A percentile compares a stretch with the other conserved stretches of the same genome.
These are phyloP conservation scores for Macrocentrus cingulum DNA, from an alignment of 1,140 invertebrate species.

Conservation along the genomic window DNA sequence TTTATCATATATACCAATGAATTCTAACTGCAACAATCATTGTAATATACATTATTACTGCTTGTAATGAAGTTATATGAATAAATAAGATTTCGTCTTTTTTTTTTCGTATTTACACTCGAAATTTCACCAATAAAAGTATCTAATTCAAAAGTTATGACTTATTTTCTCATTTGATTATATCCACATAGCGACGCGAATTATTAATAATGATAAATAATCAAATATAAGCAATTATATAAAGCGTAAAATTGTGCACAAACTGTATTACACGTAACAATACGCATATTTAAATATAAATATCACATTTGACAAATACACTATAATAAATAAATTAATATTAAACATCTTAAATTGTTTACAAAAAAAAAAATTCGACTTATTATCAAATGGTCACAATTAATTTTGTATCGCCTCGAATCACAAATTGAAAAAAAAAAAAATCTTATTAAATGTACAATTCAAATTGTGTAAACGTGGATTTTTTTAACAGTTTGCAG, in stretches of 20 bases:
- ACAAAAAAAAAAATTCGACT: conserved; percentile 5
- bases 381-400: too few species aligned
- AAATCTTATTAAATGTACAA: too few species aligned
- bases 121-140: too few species aligned
- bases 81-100: conserved; percentile 20
- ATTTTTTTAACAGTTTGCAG: not conserved
- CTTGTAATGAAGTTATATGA: conserved; percentile 14
- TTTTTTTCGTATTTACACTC: conserved; percentile 2
- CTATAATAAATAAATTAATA: conserved; percentile 40
- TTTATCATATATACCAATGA: conserved; percentile 3
- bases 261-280: conserved; percentile 12
- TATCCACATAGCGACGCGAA: too few species aligned
- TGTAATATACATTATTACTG: conserved; percentile 1
- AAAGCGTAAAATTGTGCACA: conserved; percentile 8
- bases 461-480: not conserved
- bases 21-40: conserved; percentile 3
- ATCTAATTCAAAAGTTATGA: too few species aligned
- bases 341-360: conserved; percentile 18
- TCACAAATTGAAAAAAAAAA: too few species aligned
- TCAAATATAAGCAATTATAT: not conserved
- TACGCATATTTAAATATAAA: conserved; percentile 35
- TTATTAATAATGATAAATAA: too few species aligned
- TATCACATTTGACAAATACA: conserved; percentile 44
- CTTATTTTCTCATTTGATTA: too few species aligned
- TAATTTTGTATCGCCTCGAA: too few species aligned